Evolutionary conservation across 2,888 invertebrate species (phyloP).

Genomic region (Thymelicus lineola): DNA sequence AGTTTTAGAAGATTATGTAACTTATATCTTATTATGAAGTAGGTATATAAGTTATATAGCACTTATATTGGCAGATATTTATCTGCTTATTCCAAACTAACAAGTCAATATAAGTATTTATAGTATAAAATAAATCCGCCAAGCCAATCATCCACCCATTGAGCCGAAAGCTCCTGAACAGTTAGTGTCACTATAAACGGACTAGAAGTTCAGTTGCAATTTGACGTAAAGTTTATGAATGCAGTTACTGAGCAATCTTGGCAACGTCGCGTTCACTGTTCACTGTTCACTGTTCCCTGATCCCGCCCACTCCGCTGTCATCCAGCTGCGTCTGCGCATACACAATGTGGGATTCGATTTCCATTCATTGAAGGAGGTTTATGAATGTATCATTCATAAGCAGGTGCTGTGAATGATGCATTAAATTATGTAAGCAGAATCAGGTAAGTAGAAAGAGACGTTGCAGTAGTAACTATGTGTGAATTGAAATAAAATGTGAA

Average conservation of each 20-base stretch:
- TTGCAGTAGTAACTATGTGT: background rate
- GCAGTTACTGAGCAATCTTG: background rate
- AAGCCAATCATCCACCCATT: too few relatives aligned
- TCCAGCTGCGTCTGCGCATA: background rate
- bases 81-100: too few relatives aligned
- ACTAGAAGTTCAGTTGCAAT: background rate
- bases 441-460: background rate
- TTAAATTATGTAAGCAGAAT: background rate
- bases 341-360: slow-evolving; percentile 14
- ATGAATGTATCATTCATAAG: background rate
- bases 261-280: background rate
- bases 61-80: too few relatives aligned
- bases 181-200: too few relatives aligned
- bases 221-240: background rate
- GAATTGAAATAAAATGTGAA: too few relatives aligned
- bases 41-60: too few relatives aligned
- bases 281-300: background rate
- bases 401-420: background rate
- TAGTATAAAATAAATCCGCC: too few relatives aligned
- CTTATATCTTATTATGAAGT: too few relatives aligned
- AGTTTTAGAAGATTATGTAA: too few relatives aligned
- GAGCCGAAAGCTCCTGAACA: too few relatives aligned
- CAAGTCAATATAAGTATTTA: too few relatives aligned
- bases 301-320: background rate
- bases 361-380: slow-evolving; percentile 20